phyloP scores from a whole-genome alignment of 2,797 vertebrate species.

The Paramormyrops hopkinsi region DNA sequence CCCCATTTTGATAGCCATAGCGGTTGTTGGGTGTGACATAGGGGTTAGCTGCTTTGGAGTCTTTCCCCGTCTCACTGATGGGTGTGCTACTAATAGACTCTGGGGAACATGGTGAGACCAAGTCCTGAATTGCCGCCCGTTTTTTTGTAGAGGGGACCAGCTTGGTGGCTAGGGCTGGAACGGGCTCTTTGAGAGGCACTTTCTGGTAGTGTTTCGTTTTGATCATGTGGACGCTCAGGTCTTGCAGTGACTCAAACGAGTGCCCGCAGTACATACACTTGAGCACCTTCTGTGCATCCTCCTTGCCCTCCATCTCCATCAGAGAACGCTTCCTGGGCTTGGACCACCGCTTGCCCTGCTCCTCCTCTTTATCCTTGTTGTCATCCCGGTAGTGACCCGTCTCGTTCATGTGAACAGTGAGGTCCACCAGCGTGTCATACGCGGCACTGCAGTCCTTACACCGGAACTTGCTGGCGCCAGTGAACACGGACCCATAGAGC shows the following conservation, averaged over 20 bases:
- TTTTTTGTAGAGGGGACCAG: conserved; percentile 73
- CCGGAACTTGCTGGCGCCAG: conserved; percentile 74
- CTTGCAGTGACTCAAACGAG: conserved; percentile 74
- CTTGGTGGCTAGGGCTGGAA: conserved; percentile 70
- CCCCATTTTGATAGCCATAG: conserved; percentile 77
- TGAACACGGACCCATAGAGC: conserved; percentile 74
- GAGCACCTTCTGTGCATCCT: conserved; percentile 75
- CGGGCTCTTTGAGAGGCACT: conserved; percentile 81
- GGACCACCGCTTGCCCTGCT: conserved; percentile 71
- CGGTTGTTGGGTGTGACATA: conserved; percentile 78
- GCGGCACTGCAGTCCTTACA: conserved; percentile 76
- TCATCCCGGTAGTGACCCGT: conserved; percentile 76
- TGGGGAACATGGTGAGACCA: conserved; percentile 65
- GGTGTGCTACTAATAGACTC: conserved; percentile 56
- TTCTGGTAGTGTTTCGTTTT: conserved; percentile 86
- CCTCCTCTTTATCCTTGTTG: conserved; percentile 70
- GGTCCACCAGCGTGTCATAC: conserved; percentile 72
- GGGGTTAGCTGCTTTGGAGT: conserved; percentile 69
- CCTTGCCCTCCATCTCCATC: conserved; percentile 80
- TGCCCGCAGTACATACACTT: conserved; percentile 80
- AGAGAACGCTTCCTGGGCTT: conserved; percentile 74
- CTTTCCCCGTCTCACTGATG: conserved; percentile 58
- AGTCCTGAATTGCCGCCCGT: conserved; percentile 64
- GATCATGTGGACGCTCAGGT: conserved; percentile 78
- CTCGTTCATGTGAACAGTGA: conserved; percentile 79